Evolutionary conservation across 2,888 invertebrate genomes (phyloP), one percentile per base, ranked within the genome.

Genomic region (Philhelius pedissequus): DNA sequence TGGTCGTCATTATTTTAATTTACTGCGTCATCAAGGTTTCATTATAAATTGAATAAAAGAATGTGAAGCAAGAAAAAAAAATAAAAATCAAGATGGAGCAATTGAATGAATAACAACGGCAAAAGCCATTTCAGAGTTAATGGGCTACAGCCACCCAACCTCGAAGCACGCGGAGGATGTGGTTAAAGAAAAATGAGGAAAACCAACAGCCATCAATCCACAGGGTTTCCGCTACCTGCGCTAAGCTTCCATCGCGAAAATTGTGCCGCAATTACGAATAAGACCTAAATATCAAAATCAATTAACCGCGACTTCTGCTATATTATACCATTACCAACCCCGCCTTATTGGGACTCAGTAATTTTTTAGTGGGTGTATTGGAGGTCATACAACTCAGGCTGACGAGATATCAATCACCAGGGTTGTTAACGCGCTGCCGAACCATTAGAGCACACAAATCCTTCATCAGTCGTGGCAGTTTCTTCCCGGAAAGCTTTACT

Each of bases 241-340:
- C 43, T 62, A 45, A 40, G 45, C 45, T 70, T 30, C 38, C 40
- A 45, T 18, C 32, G 25, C 71, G 45, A 50, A 75, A 71, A 80
- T 71, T 68, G 64, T 69, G 25, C 84, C 70, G 70, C 70, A 80
- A 84, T 84, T 80, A 84, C 74, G 68, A 27, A 45, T 80, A 32
- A 84, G 66, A 76, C 75, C 80, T 80, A 80, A 84, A 84, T 84
- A 84, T 66, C 71, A 71, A 84, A 84, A 84, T 84, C 80, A 84
- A 84, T 84, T 84, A 84, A 75, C 75, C 80, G 71, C 79, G 58
- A 79, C 75, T 79, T 54, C 68, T 52, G 60, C 75, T 79, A 52
- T 73, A 52, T 73, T 35, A 5, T 76, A 27, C 38, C 18, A 18
- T n/a, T n/a, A 9, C n/a, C 48, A 52, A 25, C 43, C 60, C 13